Evolutionary conservation across 2,888 invertebrate species (phyloP).

Genomic region (Drosophila neonasuta): DNA sequence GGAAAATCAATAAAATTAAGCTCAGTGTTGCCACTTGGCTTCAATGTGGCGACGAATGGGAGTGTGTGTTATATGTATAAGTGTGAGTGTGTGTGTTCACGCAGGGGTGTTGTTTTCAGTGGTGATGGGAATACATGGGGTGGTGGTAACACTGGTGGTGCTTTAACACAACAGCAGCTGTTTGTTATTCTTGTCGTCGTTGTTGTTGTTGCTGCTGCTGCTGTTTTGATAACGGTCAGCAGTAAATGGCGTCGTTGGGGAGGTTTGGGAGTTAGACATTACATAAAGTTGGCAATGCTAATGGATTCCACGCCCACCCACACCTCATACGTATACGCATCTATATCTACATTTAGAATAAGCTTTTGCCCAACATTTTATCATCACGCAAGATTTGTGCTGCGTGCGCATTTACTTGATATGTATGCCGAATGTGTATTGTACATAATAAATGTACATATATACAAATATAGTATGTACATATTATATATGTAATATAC

Average conservation of each 20-base stretch:
- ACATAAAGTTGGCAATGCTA: conserved; percentile 57
- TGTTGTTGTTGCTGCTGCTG: conserved; percentile 28
- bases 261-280: conserved; percentile 35
- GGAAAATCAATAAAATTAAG: conserved; percentile 73
- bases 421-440: not conserved
- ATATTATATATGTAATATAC: not conserved
- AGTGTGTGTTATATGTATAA: conserved; percentile 7
- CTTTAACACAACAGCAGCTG: conserved; percentile 62
- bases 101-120: conserved; percentile 32
- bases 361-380: conserved; percentile 52
- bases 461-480: not conserved
- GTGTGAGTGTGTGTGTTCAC: conserved; percentile 27
- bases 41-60: conserved; percentile 20
- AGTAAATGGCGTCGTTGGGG: conserved; percentile 45
- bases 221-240: conserved; percentile 63
- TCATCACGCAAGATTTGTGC: conserved; percentile 63
- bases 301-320: conserved; percentile 39
- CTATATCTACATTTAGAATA: conserved; percentile 20
- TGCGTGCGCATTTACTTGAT: conserved; percentile 40
- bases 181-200: conserved; percentile 29
- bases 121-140: conserved; percentile 23
- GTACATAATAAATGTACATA: not conserved
- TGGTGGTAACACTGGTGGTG: conserved; percentile 39
- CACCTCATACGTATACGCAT: conserved; percentile 35
- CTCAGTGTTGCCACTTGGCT: conserved; percentile 65